phyloP scores from a whole-genome alignment of 2,113 vertebrate species.

The Machaerirhynchus nigripectus region DNA sequence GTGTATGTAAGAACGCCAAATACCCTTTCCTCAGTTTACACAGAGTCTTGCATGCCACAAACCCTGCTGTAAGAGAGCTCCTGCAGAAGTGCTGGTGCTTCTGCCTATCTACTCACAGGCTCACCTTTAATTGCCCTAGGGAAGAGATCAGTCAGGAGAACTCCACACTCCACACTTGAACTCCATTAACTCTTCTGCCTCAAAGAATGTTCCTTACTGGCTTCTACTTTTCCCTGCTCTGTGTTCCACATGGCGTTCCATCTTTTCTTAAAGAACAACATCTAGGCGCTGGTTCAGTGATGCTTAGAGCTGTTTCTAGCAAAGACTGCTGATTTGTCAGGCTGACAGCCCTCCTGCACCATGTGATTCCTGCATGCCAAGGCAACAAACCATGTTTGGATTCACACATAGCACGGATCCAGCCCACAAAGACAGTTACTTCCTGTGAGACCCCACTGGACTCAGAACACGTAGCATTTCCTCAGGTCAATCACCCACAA shows the following conservation, averaged over 20 bases:
- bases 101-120: neutral
- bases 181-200: neutral
- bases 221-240: neutral
- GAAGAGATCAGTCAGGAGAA: neutral
- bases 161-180: neutral
- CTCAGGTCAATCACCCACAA: neutral
- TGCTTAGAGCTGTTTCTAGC: neutral
- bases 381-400: neutral
- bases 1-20: neutral
- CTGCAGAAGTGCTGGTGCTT: neutral
- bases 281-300: neutral
- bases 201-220: neutral
- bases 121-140: neutral
- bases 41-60: accelerated
- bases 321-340: neutral
- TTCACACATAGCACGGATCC: accelerated
- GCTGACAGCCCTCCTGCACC: neutral
- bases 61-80: accelerated
- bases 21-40: neutral
- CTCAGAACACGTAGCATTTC: neutral
- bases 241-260: accelerated
- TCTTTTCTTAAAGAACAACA: neutral
- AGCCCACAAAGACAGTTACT: neutral
- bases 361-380: neutral
- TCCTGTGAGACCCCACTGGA: neutral